A percentile compares a stretch with the other conserved stretches of the same genome.
Conservation (phyloP, 2,113 vertebrate genomes). For the Enhydra lutris region DNA sequence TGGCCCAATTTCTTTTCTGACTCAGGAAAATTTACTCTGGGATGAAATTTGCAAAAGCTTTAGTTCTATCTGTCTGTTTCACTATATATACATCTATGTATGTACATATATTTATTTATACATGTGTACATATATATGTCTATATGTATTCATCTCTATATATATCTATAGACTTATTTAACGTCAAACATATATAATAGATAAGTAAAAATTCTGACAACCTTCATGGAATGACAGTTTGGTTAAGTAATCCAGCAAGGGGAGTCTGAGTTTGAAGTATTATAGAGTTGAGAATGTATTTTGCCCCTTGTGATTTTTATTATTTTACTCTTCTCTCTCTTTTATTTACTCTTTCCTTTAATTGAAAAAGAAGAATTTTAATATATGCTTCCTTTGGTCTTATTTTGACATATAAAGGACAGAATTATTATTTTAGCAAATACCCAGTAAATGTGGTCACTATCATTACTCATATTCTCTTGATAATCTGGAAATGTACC, state of each 20-base stretch:
- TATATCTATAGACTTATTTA: not conserved
- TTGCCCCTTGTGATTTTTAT: not conserved
- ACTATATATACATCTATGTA: not conserved
- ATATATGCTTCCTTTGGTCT: not conserved
- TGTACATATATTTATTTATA: not conserved
- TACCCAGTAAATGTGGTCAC: not conserved
- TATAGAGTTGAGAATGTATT: not conserved
- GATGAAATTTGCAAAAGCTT: not conserved
- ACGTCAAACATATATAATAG: not conserved
- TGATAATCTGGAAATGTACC: not conserved
- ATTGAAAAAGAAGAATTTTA: not conserved
- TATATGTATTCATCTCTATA: not conserved
- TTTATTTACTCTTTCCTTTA: not conserved
- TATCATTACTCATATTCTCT: not conserved
- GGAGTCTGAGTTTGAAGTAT: not conserved
- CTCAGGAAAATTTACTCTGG: not conserved
- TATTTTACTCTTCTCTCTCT: not conserved
- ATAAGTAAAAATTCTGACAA: not conserved
- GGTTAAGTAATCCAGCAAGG: not conserved
- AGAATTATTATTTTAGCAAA: not conserved
- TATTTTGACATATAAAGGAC: not conserved
- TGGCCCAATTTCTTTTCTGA: slow-evolving; percentile 15
- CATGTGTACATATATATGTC: not conserved
- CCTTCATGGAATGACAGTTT: not conserved
- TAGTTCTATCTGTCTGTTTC: not conserved